A percentile compares a stretch with the other conserved stretches of the same genome.
Conservation (phyloP, 2,888 invertebrate genomes). For the Lysandra bellargus region DNA sequence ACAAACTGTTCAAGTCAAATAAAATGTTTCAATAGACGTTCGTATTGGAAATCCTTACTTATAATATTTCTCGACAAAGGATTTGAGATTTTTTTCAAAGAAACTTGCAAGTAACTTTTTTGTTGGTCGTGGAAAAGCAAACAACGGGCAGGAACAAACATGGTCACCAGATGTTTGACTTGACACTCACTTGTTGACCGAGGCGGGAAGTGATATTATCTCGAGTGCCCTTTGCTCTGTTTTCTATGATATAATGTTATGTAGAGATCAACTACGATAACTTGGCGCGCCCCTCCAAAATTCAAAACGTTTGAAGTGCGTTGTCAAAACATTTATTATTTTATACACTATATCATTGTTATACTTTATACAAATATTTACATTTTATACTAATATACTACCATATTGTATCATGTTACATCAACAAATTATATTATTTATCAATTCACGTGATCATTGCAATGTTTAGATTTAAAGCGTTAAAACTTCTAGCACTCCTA, state of each 20-base stretch:
- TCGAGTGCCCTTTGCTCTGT: neutral
- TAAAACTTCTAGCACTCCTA: no score
- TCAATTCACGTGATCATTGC: no score
- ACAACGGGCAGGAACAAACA: neutral
- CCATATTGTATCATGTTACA: no score
- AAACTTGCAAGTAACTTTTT: neutral
- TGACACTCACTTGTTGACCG: neutral
- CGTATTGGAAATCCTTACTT: neutral
- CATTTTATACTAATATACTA: no score
- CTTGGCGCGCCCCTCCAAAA: no score
- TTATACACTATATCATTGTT: no score
- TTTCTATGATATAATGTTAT: neutral
- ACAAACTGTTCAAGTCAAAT: neutral
- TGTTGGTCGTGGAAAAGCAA: neutral
- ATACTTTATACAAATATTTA: no score
- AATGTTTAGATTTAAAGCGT: no score
- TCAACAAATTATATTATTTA: no score
- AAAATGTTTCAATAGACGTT: neutral
- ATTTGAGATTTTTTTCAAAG: neutral
- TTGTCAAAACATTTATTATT: no score
- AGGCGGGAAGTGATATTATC: neutral
- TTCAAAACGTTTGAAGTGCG: no score
- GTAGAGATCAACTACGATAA: no score
- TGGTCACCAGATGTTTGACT: constrained; percentile 2
- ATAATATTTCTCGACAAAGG: neutral